A percentile compares a stretch with the other conserved stretches of the same genome.
phyloP scores from a whole-genome alignment of 2,888 invertebrate species.

The Bhutanitis thaidina region DNA sequence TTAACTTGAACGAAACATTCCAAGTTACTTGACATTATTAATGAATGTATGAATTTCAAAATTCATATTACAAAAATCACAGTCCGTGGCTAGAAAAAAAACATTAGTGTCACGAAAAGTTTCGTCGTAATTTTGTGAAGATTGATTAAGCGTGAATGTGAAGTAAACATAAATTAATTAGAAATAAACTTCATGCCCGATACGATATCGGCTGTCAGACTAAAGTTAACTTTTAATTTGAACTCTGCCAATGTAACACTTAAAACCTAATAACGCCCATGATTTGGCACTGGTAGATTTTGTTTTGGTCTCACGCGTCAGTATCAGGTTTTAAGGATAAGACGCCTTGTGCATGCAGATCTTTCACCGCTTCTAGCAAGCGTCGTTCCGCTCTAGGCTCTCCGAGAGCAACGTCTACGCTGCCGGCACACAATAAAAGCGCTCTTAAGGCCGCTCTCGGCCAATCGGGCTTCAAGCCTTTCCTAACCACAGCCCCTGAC shows the following conservation, averaged over 20 bases:
- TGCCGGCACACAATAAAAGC: slow-evolving; percentile 88
- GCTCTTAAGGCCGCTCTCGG: slow-evolving; percentile 86
- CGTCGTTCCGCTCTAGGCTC: slow-evolving; percentile 87
- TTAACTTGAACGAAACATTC: slow-evolving; percentile 37
- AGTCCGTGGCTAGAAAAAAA: background rate
- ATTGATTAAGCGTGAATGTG: too few species aligned
- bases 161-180: background rate
- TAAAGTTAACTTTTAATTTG: background rate
- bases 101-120: background rate
- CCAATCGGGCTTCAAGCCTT: slow-evolving; percentile 78
- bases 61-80: too few species aligned
- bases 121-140: too few species aligned
- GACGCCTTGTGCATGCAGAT: slow-evolving; percentile 85
- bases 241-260: slow-evolving; percentile 13
- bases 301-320: slow-evolving; percentile 44
- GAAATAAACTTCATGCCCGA: slow-evolving; percentile 1
- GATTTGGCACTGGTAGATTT: slow-evolving; percentile 46
- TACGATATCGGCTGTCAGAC: background rate
- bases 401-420: slow-evolving; percentile 89
- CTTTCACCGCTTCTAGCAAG: slow-evolving; percentile 85
- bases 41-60: slow-evolving; percentile 1
- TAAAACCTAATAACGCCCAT: slow-evolving; percentile 24
- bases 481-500: slow-evolving; percentile 71
- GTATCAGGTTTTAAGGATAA: slow-evolving; percentile 74
- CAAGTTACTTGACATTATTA: background rate